A percentile compares a stretch with the other conserved stretches of the same genome.
These are phyloP conservation scores for Stegophylla sp. DNA, from an alignment of 2,888 invertebrate species.

Conservation along the genomic window DNA sequence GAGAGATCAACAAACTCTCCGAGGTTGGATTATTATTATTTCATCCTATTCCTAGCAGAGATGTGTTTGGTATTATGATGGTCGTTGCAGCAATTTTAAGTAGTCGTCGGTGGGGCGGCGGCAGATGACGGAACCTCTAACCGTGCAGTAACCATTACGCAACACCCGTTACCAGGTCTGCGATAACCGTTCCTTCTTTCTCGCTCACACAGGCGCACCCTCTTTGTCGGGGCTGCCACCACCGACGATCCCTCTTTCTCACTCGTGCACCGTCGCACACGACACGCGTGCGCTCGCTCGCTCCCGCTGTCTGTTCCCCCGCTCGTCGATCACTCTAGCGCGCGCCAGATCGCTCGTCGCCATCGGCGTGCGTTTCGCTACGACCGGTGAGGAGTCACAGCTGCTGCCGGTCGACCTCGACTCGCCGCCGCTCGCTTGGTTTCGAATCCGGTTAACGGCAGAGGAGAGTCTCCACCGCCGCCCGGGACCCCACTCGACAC, in stretches of 20 bases:
- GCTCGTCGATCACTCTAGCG: not conserved
- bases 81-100: too few species aligned
- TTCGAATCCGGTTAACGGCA: not conserved
- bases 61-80: not conserved
- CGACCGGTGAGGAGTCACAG: not conserved
- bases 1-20: constrained; percentile 56
- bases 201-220: not conserved
- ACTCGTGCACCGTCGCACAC: not conserved
- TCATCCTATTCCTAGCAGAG: constrained; percentile 2
- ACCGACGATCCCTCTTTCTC: not conserved
- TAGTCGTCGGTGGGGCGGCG: not conserved
- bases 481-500: too few species aligned
- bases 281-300: not conserved
- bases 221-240: not conserved
- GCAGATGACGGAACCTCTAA: constrained; percentile 17
- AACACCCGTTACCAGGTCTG: constrained; percentile 49
- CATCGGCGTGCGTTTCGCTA: not conserved
- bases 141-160: constrained; percentile 39
- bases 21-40: constrained; percentile 48
- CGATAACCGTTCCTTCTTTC: constrained; percentile 32
- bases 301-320: not conserved
- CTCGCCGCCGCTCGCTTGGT: not conserved
- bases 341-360: not conserved
- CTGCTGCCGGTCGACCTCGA: too few species aligned
- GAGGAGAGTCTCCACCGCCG: not conserved